Evolutionary conservation across 2,888 invertebrate species (phyloP), one percentile per base, ranked within the genome.

Genomic region (Oegoconia quadripuncta): DNA sequence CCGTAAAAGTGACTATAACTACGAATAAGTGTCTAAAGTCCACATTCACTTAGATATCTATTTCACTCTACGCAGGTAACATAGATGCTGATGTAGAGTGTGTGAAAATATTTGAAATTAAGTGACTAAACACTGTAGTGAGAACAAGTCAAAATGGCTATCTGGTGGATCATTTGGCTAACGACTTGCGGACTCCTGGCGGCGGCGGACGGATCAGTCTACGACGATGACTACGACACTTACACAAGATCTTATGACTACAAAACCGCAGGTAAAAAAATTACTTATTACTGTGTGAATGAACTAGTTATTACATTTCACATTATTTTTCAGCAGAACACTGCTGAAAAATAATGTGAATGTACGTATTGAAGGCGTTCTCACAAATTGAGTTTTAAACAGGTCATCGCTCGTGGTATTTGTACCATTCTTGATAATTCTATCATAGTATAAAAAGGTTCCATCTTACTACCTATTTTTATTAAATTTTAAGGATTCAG

Each of bases 191-290:
- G 67, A 34, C 60, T 79, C 28, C 50, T 75, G 36, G 62, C 61
- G 25, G 64, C 49, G 44, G 45, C 64, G 3, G 68, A 76, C 14
- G 82, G 75, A 0, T 66, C 84, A 3, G 50, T 84, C 3, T 86
- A 84, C 53, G 84, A 87, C 48, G 84, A 87, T 34, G 84, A 88
- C 46, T 87, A 86, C 62, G 87, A 87, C 48, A 64, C 74, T 1
- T 86, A 83, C 51, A 83, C 83, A 8, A 80, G 75, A 51, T 48
- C 57, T 38, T 82, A 82, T 52, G 82, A 87, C 64, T 81, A 74
- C 64, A 74, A 68, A 54, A 69, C 50, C 49, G 63, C 84, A 65
- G 87, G 87, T 86, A 73, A 44, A 18, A 30, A 11, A 32, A 14
- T 11, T 3, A 31, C 2, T 9, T 7, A 9, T 22, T 9, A 8